Conservation (phyloP, 1,140 invertebrate species). For the Lucilia cuprina region DNA sequence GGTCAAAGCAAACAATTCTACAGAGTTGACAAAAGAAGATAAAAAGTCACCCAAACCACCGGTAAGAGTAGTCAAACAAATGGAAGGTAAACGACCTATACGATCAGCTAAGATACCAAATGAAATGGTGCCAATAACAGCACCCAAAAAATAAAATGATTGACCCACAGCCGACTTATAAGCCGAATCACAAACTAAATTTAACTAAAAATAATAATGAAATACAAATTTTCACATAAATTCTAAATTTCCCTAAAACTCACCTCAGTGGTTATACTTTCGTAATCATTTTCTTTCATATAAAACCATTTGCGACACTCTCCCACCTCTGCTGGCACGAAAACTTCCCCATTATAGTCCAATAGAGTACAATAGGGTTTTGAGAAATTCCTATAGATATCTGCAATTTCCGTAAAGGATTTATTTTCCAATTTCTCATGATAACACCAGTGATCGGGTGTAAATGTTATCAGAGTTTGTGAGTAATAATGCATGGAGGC, state of each 20-base stretch:
- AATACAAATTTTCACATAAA: too few relatives aligned
- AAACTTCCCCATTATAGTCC: slow-evolving; percentile 15
- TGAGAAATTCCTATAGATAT: slow-evolving; percentile 22
- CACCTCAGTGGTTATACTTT: slow-evolving; percentile 68
- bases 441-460: slow-evolving; percentile 60
- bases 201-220: slow-evolving; percentile 58
- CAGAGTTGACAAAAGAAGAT: slow-evolving; percentile 63
- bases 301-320: slow-evolving; percentile 63
- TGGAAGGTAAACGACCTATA: slow-evolving; percentile 67
- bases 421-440: slow-evolving; percentile 38
- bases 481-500: slow-evolving; percentile 67
- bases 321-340: slow-evolving; percentile 35
- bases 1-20: slow-evolving; percentile 63
- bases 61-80: slow-evolving; percentile 65
- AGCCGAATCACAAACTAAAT: slow-evolving; percentile 69
- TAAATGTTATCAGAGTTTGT: slow-evolving; percentile 66
- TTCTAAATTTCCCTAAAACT: neutral
- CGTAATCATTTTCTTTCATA: slow-evolving; percentile 62
- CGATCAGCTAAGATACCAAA: slow-evolving; percentile 68
- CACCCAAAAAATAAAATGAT: slow-evolving; percentile 69
- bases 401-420: slow-evolving; percentile 21
- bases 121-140: slow-evolving; percentile 66
- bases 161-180: slow-evolving; percentile 68
- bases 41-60: slow-evolving; percentile 66
- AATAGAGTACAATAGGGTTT: slow-evolving; percentile 50